Evolutionary conservation across 2,888 invertebrate species (phyloP).

Genomic region (Gortyna flavago): DNA sequence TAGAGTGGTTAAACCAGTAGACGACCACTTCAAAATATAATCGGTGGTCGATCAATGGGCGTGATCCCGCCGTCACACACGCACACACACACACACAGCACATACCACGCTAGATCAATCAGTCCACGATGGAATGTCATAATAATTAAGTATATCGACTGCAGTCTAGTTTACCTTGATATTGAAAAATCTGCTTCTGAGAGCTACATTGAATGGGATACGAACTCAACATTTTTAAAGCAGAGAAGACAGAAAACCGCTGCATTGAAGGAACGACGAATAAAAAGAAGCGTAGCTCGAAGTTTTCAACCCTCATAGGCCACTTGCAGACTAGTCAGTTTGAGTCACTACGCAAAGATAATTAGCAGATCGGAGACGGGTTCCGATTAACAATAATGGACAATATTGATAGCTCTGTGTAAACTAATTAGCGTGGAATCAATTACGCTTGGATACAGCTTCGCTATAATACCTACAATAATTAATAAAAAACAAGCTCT

Average conservation of each 20-base stretch:
- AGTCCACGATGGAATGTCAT: background rate
- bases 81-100: too few species aligned
- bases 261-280: background rate
- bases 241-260: background rate
- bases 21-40: background rate
- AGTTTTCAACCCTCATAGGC: too few species aligned
- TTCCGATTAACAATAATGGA: background rate
- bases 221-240: background rate
- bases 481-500: background rate
- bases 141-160: too few species aligned
- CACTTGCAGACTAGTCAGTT: background rate
- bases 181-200: background rate
- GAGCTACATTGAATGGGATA: background rate
- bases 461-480: background rate
- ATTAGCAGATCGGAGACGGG: background rate
- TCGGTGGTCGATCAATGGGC: background rate
- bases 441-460: background rate
- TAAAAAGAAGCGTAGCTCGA: background rate
- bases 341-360: background rate
- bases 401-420: slow-evolving; percentile 8
- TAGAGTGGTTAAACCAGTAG: background rate
- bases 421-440: slow-evolving; percentile 12
- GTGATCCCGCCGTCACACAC: background rate
- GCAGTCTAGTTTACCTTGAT: background rate
- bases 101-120: background rate